Conservation (phyloP, 2,888 invertebrate species). For the Brenthis hecate region DNA sequence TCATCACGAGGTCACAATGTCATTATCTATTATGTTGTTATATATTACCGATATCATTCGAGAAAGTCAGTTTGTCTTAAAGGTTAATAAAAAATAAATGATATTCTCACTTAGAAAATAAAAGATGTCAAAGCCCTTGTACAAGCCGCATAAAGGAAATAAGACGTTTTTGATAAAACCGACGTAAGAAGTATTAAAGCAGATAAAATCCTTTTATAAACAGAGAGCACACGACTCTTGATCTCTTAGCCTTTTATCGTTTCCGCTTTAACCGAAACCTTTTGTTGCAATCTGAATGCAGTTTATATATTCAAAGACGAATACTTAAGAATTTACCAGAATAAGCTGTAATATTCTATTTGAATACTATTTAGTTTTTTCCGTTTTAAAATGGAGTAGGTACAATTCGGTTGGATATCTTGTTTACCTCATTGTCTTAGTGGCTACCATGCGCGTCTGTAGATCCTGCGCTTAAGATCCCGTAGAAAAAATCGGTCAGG, state of each 20-base stretch:
- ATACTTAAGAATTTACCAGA: not conserved
- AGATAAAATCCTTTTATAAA: slow-evolving; percentile 20
- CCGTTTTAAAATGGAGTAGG: too few species aligned
- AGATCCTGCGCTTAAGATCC: too few species aligned
- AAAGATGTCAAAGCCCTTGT: slow-evolving; percentile 1
- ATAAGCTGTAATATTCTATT: not conserved
- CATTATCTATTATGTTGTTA: too few species aligned
- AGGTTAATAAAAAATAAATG: too few species aligned
- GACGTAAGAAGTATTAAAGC: slow-evolving; percentile 10
- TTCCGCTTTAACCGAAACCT: slow-evolving; percentile 22
- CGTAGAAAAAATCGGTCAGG: too few species aligned
- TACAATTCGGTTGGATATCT: too few species aligned
- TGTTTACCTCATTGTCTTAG: too few species aligned
- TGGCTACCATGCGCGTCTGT: too few species aligned
- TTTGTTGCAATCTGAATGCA: slow-evolving; percentile 31
- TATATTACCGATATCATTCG: too few species aligned
- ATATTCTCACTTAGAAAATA: not conserved
- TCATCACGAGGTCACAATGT: too few species aligned
- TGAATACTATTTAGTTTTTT: not conserved
- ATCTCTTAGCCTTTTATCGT: slow-evolving; percentile 19
- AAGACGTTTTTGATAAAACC: slow-evolving; percentile 11
- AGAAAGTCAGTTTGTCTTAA: too few species aligned
- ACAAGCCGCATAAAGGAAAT: not conserved
- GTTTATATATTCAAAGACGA: slow-evolving; percentile 20
- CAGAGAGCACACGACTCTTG: slow-evolving; percentile 14